Evolutionary conservation across 2,888 invertebrate genomes (phyloP).

Genomic region (Megaustenia siamemsis): DNA sequence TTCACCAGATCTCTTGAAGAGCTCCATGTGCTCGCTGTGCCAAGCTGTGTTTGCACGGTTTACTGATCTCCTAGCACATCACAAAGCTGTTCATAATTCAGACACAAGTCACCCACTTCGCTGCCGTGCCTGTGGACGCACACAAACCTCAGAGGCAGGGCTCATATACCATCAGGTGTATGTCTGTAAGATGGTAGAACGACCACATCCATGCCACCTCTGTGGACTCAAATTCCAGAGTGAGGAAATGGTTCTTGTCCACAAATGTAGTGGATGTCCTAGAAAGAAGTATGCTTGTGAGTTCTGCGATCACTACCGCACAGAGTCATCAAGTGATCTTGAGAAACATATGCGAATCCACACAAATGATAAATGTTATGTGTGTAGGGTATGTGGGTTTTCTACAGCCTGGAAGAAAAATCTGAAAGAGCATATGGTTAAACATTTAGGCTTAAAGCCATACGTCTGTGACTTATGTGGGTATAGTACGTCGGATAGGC

Average conservation of each 20-base stretch:
- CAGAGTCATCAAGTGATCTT: slow-evolving; percentile 58
- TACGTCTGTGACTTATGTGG: slow-evolving; percentile 57
- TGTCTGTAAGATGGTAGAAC: slow-evolving; percentile 59
- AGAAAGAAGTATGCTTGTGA: slow-evolving; percentile 58
- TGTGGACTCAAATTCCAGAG: slow-evolving; percentile 58
- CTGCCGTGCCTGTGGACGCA: slow-evolving; percentile 57
- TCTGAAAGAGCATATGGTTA: slow-evolving; percentile 60
- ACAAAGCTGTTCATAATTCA: slow-evolving; percentile 57
- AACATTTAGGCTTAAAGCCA: slow-evolving; percentile 57
- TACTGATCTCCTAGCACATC: slow-evolving; percentile 59
- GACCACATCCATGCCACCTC: slow-evolving; percentile 56
- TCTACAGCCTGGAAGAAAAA: slow-evolving; percentile 60
- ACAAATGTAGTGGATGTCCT: slow-evolving; percentile 58
- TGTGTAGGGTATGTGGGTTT: slow-evolving; percentile 56
- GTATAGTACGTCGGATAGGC: slow-evolving; percentile 58
- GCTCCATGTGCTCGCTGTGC: slow-evolving; percentile 58
- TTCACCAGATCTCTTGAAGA: slow-evolving; percentile 54
- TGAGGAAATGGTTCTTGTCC: slow-evolving; percentile 59
- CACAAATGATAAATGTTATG: slow-evolving; percentile 58
- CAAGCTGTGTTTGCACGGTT: slow-evolving; percentile 58
- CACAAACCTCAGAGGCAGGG: slow-evolving; percentile 58
- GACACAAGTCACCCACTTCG: slow-evolving; percentile 57
- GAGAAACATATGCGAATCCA: slow-evolving; percentile 60
- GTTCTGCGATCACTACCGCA: slow-evolving; percentile 59
- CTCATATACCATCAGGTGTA: slow-evolving; percentile 59